Base-by-base conservation (phyloP, 2,888 invertebrate species). In the Silvanus unidentatus region DNA sequence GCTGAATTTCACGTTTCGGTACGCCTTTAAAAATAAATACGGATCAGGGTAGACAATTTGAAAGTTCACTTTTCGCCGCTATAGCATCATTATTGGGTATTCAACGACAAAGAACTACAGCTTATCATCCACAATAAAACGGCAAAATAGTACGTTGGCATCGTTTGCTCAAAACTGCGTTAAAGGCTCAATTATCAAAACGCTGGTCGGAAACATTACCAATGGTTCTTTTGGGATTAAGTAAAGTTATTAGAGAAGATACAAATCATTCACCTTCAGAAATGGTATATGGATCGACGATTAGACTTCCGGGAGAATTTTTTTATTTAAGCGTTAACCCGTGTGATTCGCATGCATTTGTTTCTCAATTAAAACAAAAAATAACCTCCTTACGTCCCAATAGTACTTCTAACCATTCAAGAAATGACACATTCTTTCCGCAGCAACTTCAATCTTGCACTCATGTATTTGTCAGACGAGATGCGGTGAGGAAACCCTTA, bases 261-360 rank as follows among this genome's bases (percentile, higher is more conserved):
- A 9, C 41, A 2, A 32, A 39, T 10, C 22, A 29, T 4, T 32
- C 49, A 11, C 35, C 43, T 9, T 60, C 66, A 1, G 60, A 66
- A 36, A 42, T 69, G 38, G 52, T 67, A 0, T 67, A 63, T 42
- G 65, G 68, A 0, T 48, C 50, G 29, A 37, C 50, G 0, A 40
- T 68, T 3, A 49, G 57, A 1, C 27, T 70, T 6, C 66, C 59
- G 1, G 59, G 57, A n/a, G 59, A 58, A 28, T 34, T 40, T 32
- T 12, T 32, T 5, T 4, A 8, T 4, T 5, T 8, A 4, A 5
- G 6, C 4, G n/a, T 5, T 5, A 5, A 4, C 4, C 4, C 4
- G 3, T 4, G 3, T 12, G 32, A n/a, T 32, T 5, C 32, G 3
- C 4, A 4, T 8, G 4, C 32, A 4, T 9, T 45, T 13, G 38